Evolutionary conservation across 2,888 invertebrate species (phyloP).

Genomic region (Fragum whitleyi): DNA sequence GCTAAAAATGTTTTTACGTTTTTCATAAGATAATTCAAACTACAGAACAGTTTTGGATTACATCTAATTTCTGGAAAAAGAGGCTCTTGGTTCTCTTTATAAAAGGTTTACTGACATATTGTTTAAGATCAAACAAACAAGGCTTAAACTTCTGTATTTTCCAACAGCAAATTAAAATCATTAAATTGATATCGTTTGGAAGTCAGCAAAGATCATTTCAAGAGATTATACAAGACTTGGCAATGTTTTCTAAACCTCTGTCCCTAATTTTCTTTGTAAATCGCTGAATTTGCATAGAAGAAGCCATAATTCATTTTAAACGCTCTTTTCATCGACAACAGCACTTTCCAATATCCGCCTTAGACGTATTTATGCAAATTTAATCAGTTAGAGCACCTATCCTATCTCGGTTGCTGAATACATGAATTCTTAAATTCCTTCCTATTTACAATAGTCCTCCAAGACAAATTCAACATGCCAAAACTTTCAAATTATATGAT

Average conservation of each 20-base stretch:
- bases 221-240: neutral
- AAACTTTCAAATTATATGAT: too few relatives aligned
- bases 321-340: constrained; percentile 17
- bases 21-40: too few relatives aligned
- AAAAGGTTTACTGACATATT: too few relatives aligned
- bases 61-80: too few relatives aligned
- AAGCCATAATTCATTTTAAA: constrained; percentile 25
- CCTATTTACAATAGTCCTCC: neutral
- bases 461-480: neutral
- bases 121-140: too few relatives aligned
- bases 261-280: constrained; percentile 11
- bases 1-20: too few relatives aligned
- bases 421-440: constrained; percentile 19
- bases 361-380: constrained; percentile 23
- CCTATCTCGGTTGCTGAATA: neutral
- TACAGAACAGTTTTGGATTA: too few relatives aligned
- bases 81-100: too few relatives aligned
- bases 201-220: too few relatives aligned
- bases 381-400: constrained; percentile 22
- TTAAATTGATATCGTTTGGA: too few relatives aligned
- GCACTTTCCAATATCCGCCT: constrained; percentile 24
- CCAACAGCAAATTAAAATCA: too few relatives aligned
- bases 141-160: too few relatives aligned
- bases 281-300: constrained; percentile 2
- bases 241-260: constrained; percentile 1